Percentiles rank a stretch among this genome's conserved stretches.
Evolutionary conservation across 2,888 invertebrate species (phyloP).

Genomic region (Clusia tigrina): DNA sequence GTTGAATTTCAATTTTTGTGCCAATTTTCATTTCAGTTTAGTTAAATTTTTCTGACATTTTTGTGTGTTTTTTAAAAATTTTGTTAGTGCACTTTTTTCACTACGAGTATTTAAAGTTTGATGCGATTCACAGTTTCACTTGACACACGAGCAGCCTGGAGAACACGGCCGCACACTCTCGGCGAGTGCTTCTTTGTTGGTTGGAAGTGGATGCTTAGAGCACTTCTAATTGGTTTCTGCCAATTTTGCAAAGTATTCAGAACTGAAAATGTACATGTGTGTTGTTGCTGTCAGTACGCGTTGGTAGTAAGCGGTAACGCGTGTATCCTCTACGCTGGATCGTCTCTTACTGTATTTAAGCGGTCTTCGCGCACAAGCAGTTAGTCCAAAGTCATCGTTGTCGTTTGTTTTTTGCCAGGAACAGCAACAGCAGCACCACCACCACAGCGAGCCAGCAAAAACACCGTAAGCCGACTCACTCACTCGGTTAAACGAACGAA

Average conservation of each 20-base stretch:
- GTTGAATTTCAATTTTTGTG: background rate
- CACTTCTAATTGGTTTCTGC: conserved; percentile 26
- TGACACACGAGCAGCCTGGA: background rate
- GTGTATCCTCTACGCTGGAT: conserved; percentile 64
- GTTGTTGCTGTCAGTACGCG: background rate
- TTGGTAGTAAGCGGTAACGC: conserved; percentile 55
- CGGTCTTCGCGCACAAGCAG: conserved; percentile 58
- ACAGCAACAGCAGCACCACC: conserved; percentile 22
- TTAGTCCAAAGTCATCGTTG: conserved; percentile 56
- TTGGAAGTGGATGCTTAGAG: conserved; percentile 6
- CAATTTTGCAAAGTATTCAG: conserved; percentile 30
- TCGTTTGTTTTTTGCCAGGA: conserved; percentile 8
- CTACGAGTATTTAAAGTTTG: conserved; percentile 6
- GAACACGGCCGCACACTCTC: too few species aligned
- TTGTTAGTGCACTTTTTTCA: background rate
- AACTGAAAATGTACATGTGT: conserved; percentile 26
- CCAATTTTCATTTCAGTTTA: background rate
- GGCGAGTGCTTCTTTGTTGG: background rate
- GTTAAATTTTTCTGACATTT: conserved; percentile 10
- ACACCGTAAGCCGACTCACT: conserved; percentile 49
- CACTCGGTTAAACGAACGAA: conserved; percentile 36
- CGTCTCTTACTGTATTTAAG: conserved; percentile 65
- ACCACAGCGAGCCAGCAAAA: conserved; percentile 35
- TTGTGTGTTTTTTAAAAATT: conserved; percentile 10
- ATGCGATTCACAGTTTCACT: conserved; percentile 9